phyloP scores from a whole-genome alignment of 2,113 vertebrate genomes.

The Morphnarchus princeps region DNA sequence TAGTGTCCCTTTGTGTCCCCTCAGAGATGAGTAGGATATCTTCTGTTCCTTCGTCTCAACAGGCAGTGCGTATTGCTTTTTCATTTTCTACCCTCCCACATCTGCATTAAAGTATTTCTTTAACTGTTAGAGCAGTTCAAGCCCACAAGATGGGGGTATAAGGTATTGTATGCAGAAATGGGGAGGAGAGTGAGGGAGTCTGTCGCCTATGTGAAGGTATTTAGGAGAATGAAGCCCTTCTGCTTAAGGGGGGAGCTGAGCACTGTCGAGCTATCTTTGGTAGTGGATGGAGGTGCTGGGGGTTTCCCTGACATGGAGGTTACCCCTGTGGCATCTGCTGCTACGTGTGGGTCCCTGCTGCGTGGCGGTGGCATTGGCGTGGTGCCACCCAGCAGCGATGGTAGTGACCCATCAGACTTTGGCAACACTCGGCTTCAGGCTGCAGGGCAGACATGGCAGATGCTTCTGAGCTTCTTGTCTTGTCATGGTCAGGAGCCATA shows the following conservation, averaged over 20 bases:
- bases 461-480: neutral
- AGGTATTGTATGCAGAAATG: neutral
- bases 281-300: neutral
- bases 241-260: neutral
- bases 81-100: neutral
- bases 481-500: neutral
- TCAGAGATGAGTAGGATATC: neutral
- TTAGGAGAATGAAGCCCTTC: neutral
- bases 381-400: neutral
- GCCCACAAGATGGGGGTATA: neutral
- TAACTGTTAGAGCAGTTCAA: neutral
- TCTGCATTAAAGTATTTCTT: neutral
- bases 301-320: neutral
- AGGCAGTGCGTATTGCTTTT: neutral
- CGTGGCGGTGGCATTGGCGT: rapidly evolving
- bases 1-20: neutral
- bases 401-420: too few species aligned
- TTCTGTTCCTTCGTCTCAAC: neutral
- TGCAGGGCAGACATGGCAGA: neutral
- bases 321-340: neutral
- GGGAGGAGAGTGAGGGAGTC: neutral
- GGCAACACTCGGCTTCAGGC: neutral
- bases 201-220: neutral
- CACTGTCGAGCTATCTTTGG: rapidly evolving
- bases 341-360: neutral